Evolutionary conservation across 1,140 invertebrate species (phyloP), one percentile per base, ranked within the genome.

Genomic region (Drosophila obscura): DNA sequence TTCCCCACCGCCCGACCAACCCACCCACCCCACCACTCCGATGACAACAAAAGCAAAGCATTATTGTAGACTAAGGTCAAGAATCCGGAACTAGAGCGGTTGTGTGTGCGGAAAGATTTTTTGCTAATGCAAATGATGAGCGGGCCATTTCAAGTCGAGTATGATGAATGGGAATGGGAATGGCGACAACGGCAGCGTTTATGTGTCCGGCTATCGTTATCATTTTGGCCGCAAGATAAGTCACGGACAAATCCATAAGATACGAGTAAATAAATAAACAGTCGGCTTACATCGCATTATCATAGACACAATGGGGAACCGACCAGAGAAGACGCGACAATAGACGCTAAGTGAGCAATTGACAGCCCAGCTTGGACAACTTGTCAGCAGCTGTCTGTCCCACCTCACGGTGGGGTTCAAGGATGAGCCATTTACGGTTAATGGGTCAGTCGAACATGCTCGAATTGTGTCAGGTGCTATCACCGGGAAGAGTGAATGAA

Each of bases 21-120:
- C 11, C 52, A 64, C 28, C 31, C 44, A 53, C 15, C 41, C 28
- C 6, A 16, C 22, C 52, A 26, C n/a, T 28, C 45, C 22, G 26
- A 39, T 39, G 35, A 39, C 35, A 39, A 39, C 11, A 45, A 46
- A 64, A 65, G 31, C 74, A 69, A 58, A 63, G 60, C 77, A 64
- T 81, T 78, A 87, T 83, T 89, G 79, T 87, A 80, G 83, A 77
- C 85, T 88, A 82, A 88, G 83, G 83, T 88, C 83, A 88, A 89
- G 83, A 88, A 90, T 88, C 83, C 83, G 83, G 83, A 88, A 88
- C 84, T 83, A 49, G 39, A 65, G 68, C 28, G 28, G 60, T 39
- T 53, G 69, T 57, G 48, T 72, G 61, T 85, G 73, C 73, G 67
- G 77, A 74, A 80, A 80, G 55, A 52, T 62, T 64, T 62, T 64